Base-by-base conservation (phyloP, 2,888 invertebrate genomes). In the Hesperia comma region DNA sequence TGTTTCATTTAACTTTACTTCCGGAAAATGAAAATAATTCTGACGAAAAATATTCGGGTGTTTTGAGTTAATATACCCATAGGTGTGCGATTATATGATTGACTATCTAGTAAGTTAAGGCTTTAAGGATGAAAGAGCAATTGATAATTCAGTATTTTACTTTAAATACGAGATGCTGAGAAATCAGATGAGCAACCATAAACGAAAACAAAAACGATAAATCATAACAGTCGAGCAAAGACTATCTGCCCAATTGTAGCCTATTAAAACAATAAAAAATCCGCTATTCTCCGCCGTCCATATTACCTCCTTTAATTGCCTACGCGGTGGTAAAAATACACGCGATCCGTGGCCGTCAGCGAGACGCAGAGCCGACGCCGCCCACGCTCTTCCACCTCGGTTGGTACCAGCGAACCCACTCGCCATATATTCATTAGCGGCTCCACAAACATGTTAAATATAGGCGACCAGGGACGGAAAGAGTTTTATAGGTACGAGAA, bases 301-400 rank as follows among this genome's bases (percentile, higher is more conserved):
- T 67, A 57, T 0, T 21, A 17, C 21, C 26, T 14, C 71, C 69
- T 69, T 67, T 68, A 70, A 72, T 71, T 75, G 75, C 75, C 74
- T 74, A 74, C 73, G 72, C 74, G 72, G 70, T 51, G 77, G 75
- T 78, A 79, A 79, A 82, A 84, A 84, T 82, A 82, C 79, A 77
- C 78, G 79, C 80, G 79, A 79, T 77, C 73, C 78, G 79, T 75
- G 79, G 75, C 80, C 82, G 76, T 71, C 76, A 71, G 70, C 78
- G 78, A 79, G 79, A 80, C 79, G 72, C 75, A 66, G 68, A 68
- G 15, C 68, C 62, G 46, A 69, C 69, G 68, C 73, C 75, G 73
- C 75, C 74, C 73, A 76, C 76, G 69, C 69, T 56, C 62, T 40
- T 62, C 72, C 70, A 69, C 75, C 68, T 73, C 54, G 6, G 46